Evolutionary conservation across 2,113 vertebrate genomes (phyloP), one percentile per base, ranked within the genome.

Genomic region (Origma solitaria): DNA sequence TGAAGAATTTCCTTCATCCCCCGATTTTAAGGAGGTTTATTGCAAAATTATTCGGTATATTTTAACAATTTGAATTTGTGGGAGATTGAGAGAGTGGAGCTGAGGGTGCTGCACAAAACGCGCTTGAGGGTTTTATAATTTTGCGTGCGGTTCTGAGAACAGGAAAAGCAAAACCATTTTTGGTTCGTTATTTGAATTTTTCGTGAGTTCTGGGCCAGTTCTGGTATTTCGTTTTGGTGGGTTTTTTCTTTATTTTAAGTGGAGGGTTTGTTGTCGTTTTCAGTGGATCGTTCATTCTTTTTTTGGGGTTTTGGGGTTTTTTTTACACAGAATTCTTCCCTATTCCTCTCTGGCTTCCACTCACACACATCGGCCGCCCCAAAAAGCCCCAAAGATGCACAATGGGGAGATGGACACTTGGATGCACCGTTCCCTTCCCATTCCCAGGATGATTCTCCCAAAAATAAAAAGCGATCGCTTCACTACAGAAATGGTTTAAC

Each of bases 31-130:
- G 10, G 23, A 11, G 6, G 2, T 14, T 23, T 22, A 6, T 8
- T 3, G 45, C 5, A 21, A 53, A 90, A 61, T 22, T 1, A 11
- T 21, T 49, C 7, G 23, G 8, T 4, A 0, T 0, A 0, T 82
- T 91, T 77, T 13, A 50, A 28, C 12, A 10, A 14, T 2, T 22
- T 15, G 25, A 10, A 44, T 40, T 92, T 16, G 33, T 47, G 40
- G 72, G 54, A 28, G 19, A 5, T 45, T 0, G 3, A 3, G 18
- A 22, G 62, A 6, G 6, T 7, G 6, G 35, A 40, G 56, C 68
- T 49, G 86, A 45, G 51, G n/a, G 23, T 45, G 40, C 49, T 20
- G 30, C 6, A 5, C 49, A 22, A 56, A 90, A 64, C 4, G 13
- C 19, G 1, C 33, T 20, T 60, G 7, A 13, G 8, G 1, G 3